Evolutionary conservation across 2,113 vertebrate genomes (phyloP), one percentile per base, ranked within the genome.

Genomic region (Pterocles orientalis): DNA sequence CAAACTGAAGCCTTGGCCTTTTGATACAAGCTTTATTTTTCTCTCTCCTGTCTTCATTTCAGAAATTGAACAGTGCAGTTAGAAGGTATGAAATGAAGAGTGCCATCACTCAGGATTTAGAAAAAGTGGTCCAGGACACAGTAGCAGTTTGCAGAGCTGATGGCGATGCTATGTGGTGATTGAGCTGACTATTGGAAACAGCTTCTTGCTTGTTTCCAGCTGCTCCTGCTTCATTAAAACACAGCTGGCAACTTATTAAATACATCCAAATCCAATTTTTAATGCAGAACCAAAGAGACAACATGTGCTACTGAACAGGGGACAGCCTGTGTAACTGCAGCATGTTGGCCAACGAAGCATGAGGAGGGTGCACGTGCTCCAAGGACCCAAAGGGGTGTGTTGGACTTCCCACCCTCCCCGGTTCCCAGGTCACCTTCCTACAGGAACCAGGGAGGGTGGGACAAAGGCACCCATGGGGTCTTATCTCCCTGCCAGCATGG

Each of bases 11-110:
- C 26, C 39, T 73, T 53, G 34, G 26, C 71, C 64, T 68, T 92
- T 61, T 70, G 72, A 86, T 56, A 75, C 7, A 79, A 68, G 61
- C 23, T 61, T 88, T 79, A 58, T 75, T 96, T 94, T 84, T 92
- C 65, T 96, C 19, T 5, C 14, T 88, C 26, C 41, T 76, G 45
- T 72, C 86, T 82, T 82, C 17, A 33, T 75, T 91, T 86, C 80
- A 92, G 88, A 76, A 88, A 84, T 7, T 18, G 88, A 88, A 64
- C 39, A 43, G 39, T 78, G 91, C 69, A 81, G 33, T 86, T 26
- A 82, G 33, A 88, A 28, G 61, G 25, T 26, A 61, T 24, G 76
- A 78, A 57, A 60, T 75, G 41, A 96, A 80, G 80, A 88, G 86
- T 29, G 9, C 12, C 60, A 36, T 23, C 5, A 1, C 56, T 71